These are phyloP conservation scores for Drosophila jambulina DNA, from an alignment of 1,140 invertebrate genomes.

Conservation along the genomic window DNA sequence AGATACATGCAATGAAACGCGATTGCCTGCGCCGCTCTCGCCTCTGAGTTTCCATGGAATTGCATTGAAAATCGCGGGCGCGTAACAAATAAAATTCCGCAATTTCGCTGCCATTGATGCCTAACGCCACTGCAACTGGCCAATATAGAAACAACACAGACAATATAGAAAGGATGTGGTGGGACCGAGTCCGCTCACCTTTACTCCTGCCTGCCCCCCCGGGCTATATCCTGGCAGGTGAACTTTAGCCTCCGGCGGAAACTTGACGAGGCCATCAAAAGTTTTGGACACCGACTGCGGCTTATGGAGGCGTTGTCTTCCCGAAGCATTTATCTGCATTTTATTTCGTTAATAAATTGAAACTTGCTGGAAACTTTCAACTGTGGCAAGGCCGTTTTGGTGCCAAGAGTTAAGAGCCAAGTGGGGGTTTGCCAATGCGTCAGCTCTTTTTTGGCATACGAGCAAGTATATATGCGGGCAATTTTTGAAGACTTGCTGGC, in stretches of 20 bases:
- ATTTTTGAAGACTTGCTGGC: slow-evolving; percentile 39
- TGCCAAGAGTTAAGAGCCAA: slow-evolving; percentile 41
- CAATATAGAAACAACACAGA: slow-evolving; percentile 36
- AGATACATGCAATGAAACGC: slow-evolving; percentile 45
- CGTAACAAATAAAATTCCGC: slow-evolving; percentile 78
- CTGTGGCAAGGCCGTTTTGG: slow-evolving; percentile 23
- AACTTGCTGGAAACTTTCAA: slow-evolving; percentile 73
- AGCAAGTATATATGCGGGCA: background rate
- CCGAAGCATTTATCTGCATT: slow-evolving; percentile 73
- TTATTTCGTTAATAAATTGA: slow-evolving; percentile 83
- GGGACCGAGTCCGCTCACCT: background rate
- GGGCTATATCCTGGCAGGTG: slow-evolving; percentile 6
- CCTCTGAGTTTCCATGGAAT: slow-evolving; percentile 40
- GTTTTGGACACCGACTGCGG: slow-evolving; percentile 64
- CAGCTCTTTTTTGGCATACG: slow-evolving; percentile 27
- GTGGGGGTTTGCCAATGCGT: slow-evolving; percentile 33
- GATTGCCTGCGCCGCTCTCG: slow-evolving; percentile 17
- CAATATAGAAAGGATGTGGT: slow-evolving; percentile 15
- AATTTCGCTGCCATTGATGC: slow-evolving; percentile 64
- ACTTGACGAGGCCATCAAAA: slow-evolving; percentile 74
- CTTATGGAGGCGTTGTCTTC: slow-evolving; percentile 58
- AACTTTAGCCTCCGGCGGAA: slow-evolving; percentile 41
- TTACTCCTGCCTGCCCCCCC: background rate
- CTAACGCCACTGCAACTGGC: slow-evolving; percentile 47
- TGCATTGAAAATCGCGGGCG: slow-evolving; percentile 77